Evolutionary conservation across 2,888 invertebrate species (phyloP), one percentile per base, ranked within the genome.

Genomic region (Sesia bembeciformis): DNA sequence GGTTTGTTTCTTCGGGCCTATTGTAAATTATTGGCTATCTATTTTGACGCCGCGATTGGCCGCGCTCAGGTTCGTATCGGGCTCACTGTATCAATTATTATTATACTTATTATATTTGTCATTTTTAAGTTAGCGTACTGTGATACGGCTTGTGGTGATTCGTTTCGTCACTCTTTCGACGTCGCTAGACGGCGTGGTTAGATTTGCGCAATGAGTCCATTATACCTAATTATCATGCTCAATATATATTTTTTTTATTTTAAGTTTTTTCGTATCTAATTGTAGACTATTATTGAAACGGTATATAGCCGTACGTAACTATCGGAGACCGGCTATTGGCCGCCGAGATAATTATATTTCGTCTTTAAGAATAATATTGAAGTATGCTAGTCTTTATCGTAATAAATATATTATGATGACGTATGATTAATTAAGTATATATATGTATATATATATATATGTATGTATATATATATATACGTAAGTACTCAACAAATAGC

Each of bases 371-470:
- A 58, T 56, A 55, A 55, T 57, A 61, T 58, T 62, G 62, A 62
- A 57, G 57, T 62, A 62, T 62, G 62, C 62, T 62, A 62, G 62
- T 62, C 62, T 61, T 59, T 53, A 6, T 7, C 3, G 40, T 52
- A 39, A 39, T 6, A 52, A 52, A 39, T 43, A 51, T 39, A 39
- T 39, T 51, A 51, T 39, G n/a, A 51, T n/a, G 39, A 7, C 5
- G 4, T 51, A 51, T 39, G 51, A 43, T 43, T 43, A 43, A 43
- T 43, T 7, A n/a, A 42, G 4, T 43, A n/a, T n/a, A 43, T 43
- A 43, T 46, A 46, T 43, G n/a, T 46, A 8, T 46, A 8, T 46
- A 46, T n/a, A 8, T 46, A 46, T 46, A n/a, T 46, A n/a, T 6
- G 5, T 46, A n/a, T 46, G 4, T n/a, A 7, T 46, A 23, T 23